These are phyloP conservation scores for Thermophis baileyi DNA, from an alignment of 2,113 vertebrate genomes.

Conservation along the genomic window DNA sequence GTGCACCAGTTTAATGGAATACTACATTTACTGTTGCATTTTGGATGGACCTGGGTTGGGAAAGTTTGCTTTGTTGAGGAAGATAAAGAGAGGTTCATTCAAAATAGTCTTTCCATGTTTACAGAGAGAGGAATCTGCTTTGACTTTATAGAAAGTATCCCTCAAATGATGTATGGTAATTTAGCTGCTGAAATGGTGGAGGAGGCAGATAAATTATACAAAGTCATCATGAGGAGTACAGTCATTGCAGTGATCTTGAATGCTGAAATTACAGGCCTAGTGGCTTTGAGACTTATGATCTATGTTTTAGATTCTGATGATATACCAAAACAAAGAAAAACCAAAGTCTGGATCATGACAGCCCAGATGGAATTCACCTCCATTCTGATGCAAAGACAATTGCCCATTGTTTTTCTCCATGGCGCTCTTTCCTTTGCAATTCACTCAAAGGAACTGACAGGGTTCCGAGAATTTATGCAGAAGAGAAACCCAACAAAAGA, in stretches of 20 bases:
- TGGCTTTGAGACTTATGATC: background rate
- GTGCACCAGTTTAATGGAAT: background rate
- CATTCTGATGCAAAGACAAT: no score
- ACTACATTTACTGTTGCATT: background rate
- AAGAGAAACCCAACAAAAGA: no score
- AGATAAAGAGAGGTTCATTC: background rate
- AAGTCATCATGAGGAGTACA: background rate
- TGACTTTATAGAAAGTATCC: background rate
- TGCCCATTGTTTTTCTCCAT: no score
- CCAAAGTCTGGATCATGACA: no score
- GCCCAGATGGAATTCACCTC: no score
- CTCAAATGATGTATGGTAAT: no score
- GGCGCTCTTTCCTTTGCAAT: no score
- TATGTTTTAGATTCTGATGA: rapidly evolving
- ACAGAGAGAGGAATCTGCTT: background rate
- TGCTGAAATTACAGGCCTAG: background rate
- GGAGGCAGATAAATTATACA: background rate
- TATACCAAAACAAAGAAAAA: background rate
- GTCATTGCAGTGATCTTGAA: background rate
- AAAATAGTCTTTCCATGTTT: background rate
- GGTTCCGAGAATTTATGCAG: no score
- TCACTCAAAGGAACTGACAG: no score
- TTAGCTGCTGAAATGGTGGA: no score
- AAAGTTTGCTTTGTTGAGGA: background rate
- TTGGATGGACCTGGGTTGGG: constrained; percentile 4